Evolutionary conservation across 2,888 invertebrate species (phyloP).

Genomic region (Acanthosoma haemorrhoidale): DNA sequence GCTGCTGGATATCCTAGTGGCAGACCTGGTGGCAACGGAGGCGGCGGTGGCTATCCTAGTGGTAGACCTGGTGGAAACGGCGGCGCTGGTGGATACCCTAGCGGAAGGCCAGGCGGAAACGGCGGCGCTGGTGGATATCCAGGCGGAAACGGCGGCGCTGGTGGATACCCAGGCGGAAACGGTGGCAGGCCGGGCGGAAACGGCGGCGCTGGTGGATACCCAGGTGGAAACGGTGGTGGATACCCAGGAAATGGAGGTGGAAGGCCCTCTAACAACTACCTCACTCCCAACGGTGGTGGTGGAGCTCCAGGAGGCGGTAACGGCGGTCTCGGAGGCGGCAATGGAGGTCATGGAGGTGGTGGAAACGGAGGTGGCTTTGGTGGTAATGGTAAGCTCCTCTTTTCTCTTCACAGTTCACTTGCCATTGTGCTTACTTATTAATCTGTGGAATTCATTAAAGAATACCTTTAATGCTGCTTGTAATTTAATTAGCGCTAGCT

Average conservation of each 20-base stretch:
- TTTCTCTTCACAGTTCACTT: no score
- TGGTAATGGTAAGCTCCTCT: no score
- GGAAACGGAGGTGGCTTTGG: background rate
- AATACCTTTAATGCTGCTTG: no score
- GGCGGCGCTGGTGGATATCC: background rate
- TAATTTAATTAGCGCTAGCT: no score
- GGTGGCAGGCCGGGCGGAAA: background rate
- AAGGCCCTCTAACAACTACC: background rate
- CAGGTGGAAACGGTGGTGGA: no score
- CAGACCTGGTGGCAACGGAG: constrained; percentile 25
- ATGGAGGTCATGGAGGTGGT: constrained; percentile 2
- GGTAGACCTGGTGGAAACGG: constrained; percentile 22
- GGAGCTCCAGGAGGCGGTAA: background rate
- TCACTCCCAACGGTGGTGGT: constrained; percentile 18
- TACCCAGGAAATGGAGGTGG: background rate
- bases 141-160: background rate
- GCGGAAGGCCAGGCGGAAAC: constrained; percentile 11
- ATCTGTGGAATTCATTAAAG: no score
- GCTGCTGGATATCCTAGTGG: constrained; percentile 24
- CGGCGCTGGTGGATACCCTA: constrained; percentile 18
- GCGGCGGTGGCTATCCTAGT: constrained; percentile 23
- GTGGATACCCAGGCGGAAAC: background rate
- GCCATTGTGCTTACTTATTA: no score
- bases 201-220: background rate
- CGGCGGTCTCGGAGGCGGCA: background rate